A percentile compares a stretch with the other conserved stretches of the same genome.
These are phyloP conservation scores for Pemphredon lugubris DNA, from an alignment of 2,888 invertebrate species.

Conservation along the genomic window DNA sequence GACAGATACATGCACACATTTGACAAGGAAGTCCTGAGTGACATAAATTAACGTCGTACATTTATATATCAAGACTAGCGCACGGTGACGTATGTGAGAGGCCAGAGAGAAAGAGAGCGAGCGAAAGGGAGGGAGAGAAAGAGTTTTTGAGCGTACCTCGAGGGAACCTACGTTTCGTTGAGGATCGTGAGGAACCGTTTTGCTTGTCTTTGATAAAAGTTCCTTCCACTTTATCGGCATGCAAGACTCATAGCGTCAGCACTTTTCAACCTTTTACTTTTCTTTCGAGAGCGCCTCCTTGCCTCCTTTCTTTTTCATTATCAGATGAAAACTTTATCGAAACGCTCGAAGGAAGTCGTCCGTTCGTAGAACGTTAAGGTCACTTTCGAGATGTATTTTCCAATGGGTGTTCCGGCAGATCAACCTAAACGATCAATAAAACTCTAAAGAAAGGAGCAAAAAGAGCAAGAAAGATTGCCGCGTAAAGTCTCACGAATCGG, in stretches of 20 bases:
- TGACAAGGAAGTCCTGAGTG: slow-evolving; percentile 54
- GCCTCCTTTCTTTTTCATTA: not conserved
- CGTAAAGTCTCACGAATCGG: slow-evolving; percentile 41
- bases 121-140: slow-evolving; percentile 4
- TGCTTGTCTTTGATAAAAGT: slow-evolving; percentile 36
- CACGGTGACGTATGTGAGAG: slow-evolving; percentile 60
- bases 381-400: not conserved
- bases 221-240: slow-evolving; percentile 29
- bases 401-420: not conserved
- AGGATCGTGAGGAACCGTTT: slow-evolving; percentile 31
- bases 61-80: slow-evolving; percentile 64
- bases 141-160: slow-evolving; percentile 61
- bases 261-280: not conserved
- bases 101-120: slow-evolving; percentile 15
- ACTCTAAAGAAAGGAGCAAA: not conserved
- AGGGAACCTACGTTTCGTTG: slow-evolving; percentile 54
- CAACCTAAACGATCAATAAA: not conserved
- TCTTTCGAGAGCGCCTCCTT: not conserved
- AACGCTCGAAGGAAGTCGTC: not conserved
- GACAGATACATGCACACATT: too few species aligned
- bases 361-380: not conserved
- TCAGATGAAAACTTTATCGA: not conserved
- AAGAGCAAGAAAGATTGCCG: not conserved
- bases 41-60: slow-evolving; percentile 65
- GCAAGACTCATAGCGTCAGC: slow-evolving; percentile 10